Conservation (phyloP, 2,888 invertebrate genomes). For the Lycophotia porphyrea region DNA sequence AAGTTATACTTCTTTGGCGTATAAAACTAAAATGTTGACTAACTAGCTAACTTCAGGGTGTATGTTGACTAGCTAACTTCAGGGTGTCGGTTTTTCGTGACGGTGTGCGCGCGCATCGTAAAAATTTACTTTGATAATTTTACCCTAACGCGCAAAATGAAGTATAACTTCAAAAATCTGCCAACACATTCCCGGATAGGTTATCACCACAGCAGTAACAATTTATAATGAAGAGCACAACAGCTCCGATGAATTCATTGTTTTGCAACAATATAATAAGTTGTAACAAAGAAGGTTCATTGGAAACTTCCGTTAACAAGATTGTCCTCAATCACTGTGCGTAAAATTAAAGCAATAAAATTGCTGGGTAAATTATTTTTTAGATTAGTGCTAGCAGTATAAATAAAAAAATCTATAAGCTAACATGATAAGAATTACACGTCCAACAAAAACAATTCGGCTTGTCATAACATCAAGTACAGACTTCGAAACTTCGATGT, state of each 20-base stretch:
- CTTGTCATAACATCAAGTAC: neutral
- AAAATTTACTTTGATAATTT: too few relatives aligned
- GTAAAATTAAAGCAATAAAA: neutral
- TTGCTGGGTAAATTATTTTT: neutral
- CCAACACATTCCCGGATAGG: neutral
- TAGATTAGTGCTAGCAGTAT: neutral
- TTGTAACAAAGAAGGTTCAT: neutral
- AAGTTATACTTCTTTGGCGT: too few relatives aligned
- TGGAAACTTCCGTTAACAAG: neutral
- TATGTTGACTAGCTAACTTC: too few relatives aligned
- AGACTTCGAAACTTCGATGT: neutral
- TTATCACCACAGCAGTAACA: neutral
- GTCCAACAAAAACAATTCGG: neutral
- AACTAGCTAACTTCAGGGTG: too few relatives aligned
- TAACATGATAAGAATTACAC: neutral
- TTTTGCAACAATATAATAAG: neutral
- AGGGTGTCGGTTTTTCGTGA: too few relatives aligned
- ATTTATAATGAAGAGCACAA: neutral
- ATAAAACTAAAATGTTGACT: too few relatives aligned
- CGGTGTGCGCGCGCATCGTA: too few relatives aligned
- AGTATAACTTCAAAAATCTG: too few relatives aligned
- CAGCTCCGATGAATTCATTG: slow-evolving; percentile 6
- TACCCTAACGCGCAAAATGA: too few relatives aligned
- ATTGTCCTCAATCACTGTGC: neutral
- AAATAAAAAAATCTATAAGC: neutral